phyloP scores from a whole-genome alignment of 1,140 invertebrate species.

The Cydia fagiglandana region DNA sequence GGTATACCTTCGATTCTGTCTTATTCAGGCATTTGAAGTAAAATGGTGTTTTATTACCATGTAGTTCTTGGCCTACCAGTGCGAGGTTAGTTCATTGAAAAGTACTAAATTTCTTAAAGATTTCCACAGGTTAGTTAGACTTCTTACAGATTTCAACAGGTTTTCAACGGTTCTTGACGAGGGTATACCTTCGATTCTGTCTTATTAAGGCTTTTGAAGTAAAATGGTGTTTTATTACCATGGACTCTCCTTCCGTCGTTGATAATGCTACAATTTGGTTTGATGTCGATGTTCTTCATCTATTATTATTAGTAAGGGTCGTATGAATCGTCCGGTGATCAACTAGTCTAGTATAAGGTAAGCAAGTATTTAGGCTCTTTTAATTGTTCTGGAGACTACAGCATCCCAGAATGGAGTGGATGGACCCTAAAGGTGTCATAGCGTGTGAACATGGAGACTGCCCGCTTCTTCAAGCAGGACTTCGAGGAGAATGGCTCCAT shows the following conservation, averaged over 20 bases:
- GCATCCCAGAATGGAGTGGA: too few species aligned
- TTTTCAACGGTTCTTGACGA: neutral
- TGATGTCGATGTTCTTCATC: neutral
- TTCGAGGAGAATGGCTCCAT: constrained; percentile 99
- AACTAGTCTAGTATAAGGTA: too few species aligned
- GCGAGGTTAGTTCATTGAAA: constrained; percentile 83
- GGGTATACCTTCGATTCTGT: neutral
- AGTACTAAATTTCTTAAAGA: neutral
- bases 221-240: neutral
- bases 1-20: neutral
- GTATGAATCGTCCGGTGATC: too few species aligned
- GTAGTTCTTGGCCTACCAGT: constrained; percentile 97
- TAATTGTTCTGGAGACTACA: too few species aligned
- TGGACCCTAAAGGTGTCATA: too few species aligned
- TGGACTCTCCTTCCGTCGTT: neutral
- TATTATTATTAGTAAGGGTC: too few species aligned
- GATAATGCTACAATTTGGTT: neutral
- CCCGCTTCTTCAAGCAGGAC: constrained; percentile 98
- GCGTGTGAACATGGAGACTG: constrained; percentile 98
- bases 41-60: neutral
- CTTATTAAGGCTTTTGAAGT: neutral
- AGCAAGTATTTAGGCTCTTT: too few species aligned
- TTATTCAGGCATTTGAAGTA: neutral
- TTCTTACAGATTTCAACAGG: too few species aligned
- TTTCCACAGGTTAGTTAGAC: too few species aligned